phyloP scores from a whole-genome alignment of 2,113 vertebrate species.

The Corythaeola cristata region DNA sequence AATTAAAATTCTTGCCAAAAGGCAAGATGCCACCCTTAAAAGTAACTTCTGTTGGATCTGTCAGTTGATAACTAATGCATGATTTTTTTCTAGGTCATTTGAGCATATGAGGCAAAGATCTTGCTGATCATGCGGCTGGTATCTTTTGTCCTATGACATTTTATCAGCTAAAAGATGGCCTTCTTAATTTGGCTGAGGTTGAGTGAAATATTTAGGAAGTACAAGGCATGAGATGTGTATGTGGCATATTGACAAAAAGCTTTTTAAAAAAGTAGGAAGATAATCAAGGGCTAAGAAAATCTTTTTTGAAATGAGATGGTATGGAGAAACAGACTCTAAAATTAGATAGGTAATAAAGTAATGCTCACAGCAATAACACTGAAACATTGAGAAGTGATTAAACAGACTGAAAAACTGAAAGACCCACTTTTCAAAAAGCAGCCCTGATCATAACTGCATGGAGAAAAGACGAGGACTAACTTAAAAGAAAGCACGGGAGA shows the following conservation, averaged over 20 bases:
- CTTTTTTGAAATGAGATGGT: not conserved
- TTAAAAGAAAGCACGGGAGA: not conserved
- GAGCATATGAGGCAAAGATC: not conserved
- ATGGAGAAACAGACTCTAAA: not conserved
- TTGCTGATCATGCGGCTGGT: not conserved
- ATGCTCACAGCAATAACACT: not conserved
- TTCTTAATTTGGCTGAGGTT: not conserved
- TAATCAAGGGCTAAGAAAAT: not conserved
- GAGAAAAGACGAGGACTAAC: not conserved
- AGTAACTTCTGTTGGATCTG: not conserved
- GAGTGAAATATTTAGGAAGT: not conserved
- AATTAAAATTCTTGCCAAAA: slow-evolving; percentile 25
- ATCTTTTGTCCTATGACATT: not conserved
- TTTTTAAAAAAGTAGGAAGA: not conserved
- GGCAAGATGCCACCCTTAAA: slow-evolving; percentile 3
- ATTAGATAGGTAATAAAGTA: slow-evolving; percentile 4
- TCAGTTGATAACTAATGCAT: not conserved
- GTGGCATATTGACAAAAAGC: not conserved
- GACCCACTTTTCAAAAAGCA: not conserved
- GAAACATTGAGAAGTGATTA: not conserved
- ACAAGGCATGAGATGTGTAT: not conserved
- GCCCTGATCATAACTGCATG: not conserved
- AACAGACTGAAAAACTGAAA: not conserved
- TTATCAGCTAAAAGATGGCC: not conserved
- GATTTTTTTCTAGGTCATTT: slow-evolving; percentile 27